Conservation (phyloP, 2,888 invertebrate genomes). For the Cheilosia grossa region DNA sequence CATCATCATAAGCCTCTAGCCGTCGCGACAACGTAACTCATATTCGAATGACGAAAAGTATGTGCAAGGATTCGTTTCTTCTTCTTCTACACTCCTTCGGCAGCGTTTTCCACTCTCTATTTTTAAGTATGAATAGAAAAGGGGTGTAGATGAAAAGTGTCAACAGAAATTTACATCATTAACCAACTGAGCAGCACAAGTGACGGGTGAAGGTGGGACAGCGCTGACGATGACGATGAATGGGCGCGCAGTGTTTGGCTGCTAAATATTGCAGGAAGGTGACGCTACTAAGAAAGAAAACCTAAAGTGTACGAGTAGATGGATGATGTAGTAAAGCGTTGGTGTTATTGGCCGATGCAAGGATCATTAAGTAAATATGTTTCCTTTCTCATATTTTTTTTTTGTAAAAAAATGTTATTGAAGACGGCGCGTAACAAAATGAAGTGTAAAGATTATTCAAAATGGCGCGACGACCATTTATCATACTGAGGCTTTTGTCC, state of each 20-base stretch:
- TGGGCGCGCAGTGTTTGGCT: neutral
- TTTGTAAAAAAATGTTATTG: conserved; percentile 44
- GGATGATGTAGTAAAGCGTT: conserved; percentile 38
- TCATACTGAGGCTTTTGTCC: conserved; percentile 46
- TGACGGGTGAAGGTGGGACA: conserved; percentile 51
- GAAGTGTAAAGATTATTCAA: conserved; percentile 71
- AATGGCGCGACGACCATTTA: conserved; percentile 65
- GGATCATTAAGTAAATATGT: conserved; percentile 70
- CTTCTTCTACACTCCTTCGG: neutral
- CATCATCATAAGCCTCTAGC: conserved; percentile 50
- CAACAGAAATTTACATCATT: conserved; percentile 74
- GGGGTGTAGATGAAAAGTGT: conserved; percentile 68
- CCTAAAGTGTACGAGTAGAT: conserved; percentile 18
- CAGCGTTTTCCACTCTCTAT: conserved; percentile 26
- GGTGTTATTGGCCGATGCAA: conserved; percentile 51
- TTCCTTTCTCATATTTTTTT: conserved; percentile 29
- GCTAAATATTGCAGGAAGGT: conserved; percentile 1
- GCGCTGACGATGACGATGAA: neutral
- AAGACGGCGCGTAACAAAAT: conserved; percentile 51
- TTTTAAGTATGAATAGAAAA: conserved; percentile 40
- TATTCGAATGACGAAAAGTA: conserved; percentile 24
- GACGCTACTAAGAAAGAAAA: conserved; percentile 8
- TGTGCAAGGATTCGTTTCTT: conserved; percentile 36
- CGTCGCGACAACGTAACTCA: conserved; percentile 21
- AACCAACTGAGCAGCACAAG: conserved; percentile 68